A percentile compares a stretch with the other conserved stretches of the same genome.
Conservation (phyloP, 2,797 vertebrate species). For the Pempheris klunzingeri region DNA sequence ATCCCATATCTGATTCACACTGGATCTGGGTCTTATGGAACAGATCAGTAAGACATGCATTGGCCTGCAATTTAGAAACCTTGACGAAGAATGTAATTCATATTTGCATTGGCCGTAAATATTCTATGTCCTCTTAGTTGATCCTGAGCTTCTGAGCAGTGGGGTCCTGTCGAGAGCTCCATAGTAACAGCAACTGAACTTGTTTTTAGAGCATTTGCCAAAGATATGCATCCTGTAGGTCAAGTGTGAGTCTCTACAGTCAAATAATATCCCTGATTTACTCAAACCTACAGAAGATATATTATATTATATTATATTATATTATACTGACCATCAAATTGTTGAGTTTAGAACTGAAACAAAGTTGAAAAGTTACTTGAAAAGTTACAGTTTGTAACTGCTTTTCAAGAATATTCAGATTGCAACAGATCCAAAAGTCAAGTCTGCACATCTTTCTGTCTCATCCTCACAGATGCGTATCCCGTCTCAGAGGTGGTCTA, state of each 20-base stretch:
- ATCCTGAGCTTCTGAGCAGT: background rate
- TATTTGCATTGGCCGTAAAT: background rate
- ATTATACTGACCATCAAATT: too few species aligned
- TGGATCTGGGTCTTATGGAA: background rate
- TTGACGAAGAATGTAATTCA: background rate
- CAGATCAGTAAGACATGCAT: background rate
- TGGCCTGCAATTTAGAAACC: background rate
- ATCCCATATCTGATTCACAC: background rate
- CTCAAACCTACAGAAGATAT: background rate
- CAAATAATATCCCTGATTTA: background rate
- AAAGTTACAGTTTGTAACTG: background rate
- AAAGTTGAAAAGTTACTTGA: background rate
- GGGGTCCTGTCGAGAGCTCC: background rate
- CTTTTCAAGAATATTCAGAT: background rate
- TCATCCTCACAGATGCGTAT: slow-evolving; percentile 90
- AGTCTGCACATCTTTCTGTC: background rate
- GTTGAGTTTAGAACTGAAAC: background rate
- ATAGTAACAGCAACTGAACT: background rate
- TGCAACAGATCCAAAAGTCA: background rate
- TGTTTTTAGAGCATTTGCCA: background rate
- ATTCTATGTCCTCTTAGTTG: background rate
- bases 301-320: too few species aligned
- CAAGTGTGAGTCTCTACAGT: background rate
- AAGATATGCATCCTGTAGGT: background rate
- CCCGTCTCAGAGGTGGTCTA: slow-evolving; percentile 97